Conservation (phyloP, 2,113 vertebrate genomes). For the Suncus etruscus region DNA sequence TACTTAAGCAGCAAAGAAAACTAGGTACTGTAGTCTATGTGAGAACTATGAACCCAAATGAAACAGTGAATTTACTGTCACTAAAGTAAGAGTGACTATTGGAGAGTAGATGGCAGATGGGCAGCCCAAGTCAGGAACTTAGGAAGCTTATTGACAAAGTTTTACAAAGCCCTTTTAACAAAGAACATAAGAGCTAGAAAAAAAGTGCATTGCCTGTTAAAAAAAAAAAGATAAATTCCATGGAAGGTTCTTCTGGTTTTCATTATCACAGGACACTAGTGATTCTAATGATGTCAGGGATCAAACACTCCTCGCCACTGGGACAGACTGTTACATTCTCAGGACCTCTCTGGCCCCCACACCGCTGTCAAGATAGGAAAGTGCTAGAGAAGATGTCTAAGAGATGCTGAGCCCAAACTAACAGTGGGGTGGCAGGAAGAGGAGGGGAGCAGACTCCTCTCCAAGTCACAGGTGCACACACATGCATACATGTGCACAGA, state of each 20-base stretch:
- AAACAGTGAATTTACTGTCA: not conserved
- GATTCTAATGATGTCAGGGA: not conserved
- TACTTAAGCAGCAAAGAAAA: not conserved
- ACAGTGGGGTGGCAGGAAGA: not conserved
- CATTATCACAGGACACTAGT: not conserved
- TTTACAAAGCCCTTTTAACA: not conserved
- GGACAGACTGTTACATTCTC: too few species aligned
- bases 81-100: not conserved
- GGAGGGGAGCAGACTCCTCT: too few species aligned
- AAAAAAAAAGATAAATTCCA: not conserved
- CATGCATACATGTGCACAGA: not conserved
- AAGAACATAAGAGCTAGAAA: too few species aligned
- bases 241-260: not conserved
- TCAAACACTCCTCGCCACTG: not conserved
- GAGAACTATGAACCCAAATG: not conserved
- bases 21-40: constrained; percentile 44
- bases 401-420: not conserved
- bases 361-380: not conserved
- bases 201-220: not conserved
- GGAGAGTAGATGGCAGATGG: not conserved
- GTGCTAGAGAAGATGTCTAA: not conserved
- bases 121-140: not conserved
- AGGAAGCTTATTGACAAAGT: not conserved
- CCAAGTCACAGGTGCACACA: not conserved
- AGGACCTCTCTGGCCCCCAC: too few species aligned